Evolutionary conservation across 2,888 invertebrate genomes (phyloP).

Genomic region (Nomada flava): DNA sequence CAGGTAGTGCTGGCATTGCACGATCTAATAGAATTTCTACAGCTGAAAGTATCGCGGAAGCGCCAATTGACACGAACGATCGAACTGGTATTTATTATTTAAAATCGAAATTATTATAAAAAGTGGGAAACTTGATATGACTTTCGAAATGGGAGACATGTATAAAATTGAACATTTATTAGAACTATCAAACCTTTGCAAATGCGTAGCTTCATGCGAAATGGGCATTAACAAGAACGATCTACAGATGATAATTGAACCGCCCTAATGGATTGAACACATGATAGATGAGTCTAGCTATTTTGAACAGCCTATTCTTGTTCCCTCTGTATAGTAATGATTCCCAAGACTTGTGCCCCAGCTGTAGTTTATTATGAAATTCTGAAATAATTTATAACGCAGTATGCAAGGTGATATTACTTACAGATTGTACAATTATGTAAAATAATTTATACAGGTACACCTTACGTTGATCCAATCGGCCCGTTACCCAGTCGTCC

Average conservation of each 20-base stretch:
- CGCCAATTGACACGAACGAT: slow-evolving; percentile 65
- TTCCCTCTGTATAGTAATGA: slow-evolving; percentile 55
- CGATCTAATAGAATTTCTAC: slow-evolving; percentile 67
- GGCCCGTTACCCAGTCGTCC: slow-evolving; percentile 86
- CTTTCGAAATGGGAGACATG: neutral
- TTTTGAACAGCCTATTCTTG: slow-evolving; percentile 74
- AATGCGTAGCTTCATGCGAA: slow-evolving; percentile 67
- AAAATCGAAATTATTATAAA: neutral
- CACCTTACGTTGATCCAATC: slow-evolving; percentile 86
- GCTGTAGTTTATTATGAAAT: slow-evolving; percentile 20
- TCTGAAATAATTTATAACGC: neutral
- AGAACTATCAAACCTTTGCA: slow-evolving; percentile 54
- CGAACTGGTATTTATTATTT: slow-evolving; percentile 62
- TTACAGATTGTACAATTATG: neutral
- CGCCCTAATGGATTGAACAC: slow-evolving; percentile 80
- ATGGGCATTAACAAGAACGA: slow-evolving; percentile 75
- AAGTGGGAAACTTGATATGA: neutral
- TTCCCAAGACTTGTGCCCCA: slow-evolving; percentile 17
- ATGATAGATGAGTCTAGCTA: slow-evolving; percentile 77
- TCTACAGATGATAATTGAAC: slow-evolving; percentile 70
- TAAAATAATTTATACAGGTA: slow-evolving; percentile 81
- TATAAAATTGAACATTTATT: slow-evolving; percentile 6
- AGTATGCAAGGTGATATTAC: neutral
- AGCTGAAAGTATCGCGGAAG: slow-evolving; percentile 73
- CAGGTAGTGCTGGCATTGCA: slow-evolving; percentile 67